A percentile compares a stretch with the other conserved stretches of the same genome.
Conservation (phyloP, 1,140 invertebrate species). For the Xylocopa sonorina region DNA sequence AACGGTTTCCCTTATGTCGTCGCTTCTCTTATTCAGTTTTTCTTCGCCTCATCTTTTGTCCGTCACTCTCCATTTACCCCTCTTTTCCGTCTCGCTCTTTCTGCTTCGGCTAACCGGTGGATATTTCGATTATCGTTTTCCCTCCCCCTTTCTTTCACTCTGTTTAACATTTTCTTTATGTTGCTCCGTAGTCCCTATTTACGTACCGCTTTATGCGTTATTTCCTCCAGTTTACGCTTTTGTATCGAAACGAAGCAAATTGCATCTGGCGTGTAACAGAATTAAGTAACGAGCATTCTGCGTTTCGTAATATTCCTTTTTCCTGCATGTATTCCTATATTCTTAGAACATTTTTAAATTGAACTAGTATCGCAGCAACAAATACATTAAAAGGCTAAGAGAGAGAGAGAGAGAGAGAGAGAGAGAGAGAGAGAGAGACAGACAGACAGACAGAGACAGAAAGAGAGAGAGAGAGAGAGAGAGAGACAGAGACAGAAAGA, state of each 20-base stretch:
- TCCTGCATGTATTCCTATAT: too few relatives aligned
- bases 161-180: slow-evolving; percentile 10
- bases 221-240: not conserved
- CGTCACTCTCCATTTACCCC: not conserved
- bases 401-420: not conserved
- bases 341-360: not conserved
- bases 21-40: slow-evolving; percentile 25
- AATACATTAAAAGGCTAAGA: not conserved
- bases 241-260: not conserved
- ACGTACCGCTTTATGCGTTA: not conserved
- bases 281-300: not conserved
- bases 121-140: slow-evolving; percentile 16
- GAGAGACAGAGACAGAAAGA: not conserved
- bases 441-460: too few relatives aligned
- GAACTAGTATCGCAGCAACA: not conserved
- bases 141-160: too few relatives aligned
- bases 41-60: slow-evolving; percentile 18
- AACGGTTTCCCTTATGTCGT: slow-evolving; percentile 20
- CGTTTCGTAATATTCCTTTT: not conserved
- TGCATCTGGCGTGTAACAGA: not conserved
- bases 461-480: not conserved
- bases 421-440: not conserved
- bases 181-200: not conserved
- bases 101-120: not conserved
- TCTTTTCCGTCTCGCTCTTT: not conserved